Base-by-base conservation (phyloP, 2,797 vertebrate genomes). In the Trematomus bernacchii region DNA sequence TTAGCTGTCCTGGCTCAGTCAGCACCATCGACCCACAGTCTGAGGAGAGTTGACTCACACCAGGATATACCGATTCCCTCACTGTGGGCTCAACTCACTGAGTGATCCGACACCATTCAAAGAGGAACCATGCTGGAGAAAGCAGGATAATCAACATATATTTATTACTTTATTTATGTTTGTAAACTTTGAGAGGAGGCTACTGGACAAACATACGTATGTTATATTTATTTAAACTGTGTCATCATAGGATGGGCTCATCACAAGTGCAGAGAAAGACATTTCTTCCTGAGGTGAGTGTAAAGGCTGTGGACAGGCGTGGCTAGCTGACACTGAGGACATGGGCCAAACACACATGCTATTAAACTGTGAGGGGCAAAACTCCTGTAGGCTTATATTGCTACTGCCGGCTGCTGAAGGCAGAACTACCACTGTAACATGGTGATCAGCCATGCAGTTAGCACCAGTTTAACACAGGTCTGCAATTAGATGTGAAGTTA, bases 1-100 rank as follows among this genome's bases (percentile, higher is more conserved):
- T 95, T 93, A 93, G 93, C 91, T 92, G 92, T 93, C 94, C 90
- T 89, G 91, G 91, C 90, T 87, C 91, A 91, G 91, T 94, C 91
- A 93, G 92, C 93, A 92, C 86, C 89, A 92, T 93, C 86, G 89
- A 94, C 93, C 92, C 92, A 87, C 83, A 83, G 82, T 92, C 92
- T 90, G 90, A 88, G 83, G 83, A 90, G 86, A 87, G 89, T 93
- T 92, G 89, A 92, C 90, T 93, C 91, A 91, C 91, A 92, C 87
- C 83, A 83, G 83, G 85, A 92, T 89, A 82, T 86, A 89, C 84
- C 58, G 80, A 89, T 91, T 89, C 82, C 88, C 83, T 89, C 86
- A 80, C 85, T 88, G 86, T 84, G 80, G 80, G 87, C 81, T 87
- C 84, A 83, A 85, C 85, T 80, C 75, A 77, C 76, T 81, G 73